Base-by-base conservation (phyloP, 2,113 vertebrate species). In the Excalfactoria chinensis region DNA sequence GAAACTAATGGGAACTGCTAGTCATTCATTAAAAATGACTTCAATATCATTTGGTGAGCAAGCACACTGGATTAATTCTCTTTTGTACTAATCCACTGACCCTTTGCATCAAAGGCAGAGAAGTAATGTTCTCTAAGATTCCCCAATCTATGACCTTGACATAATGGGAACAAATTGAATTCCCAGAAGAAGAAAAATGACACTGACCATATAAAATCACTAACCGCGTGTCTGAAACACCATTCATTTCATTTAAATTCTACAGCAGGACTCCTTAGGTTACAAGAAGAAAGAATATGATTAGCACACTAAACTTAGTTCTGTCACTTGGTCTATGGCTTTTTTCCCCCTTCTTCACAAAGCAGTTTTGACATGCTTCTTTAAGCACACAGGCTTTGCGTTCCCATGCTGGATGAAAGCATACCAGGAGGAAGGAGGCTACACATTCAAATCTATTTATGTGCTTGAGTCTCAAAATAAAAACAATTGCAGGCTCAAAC, bases 41-140 rank as follows among this genome's bases (percentile, higher is more conserved):
- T 96, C 97, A 97, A 96, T 96, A 96, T 96, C 77, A 58, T 95
- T 97, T 96, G 96, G 96, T 94, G 97, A 97, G 95, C 22, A 9
- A 66, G 93, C 88, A 91, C 93, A 95, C 88, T 94, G 95, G 95
- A 97, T 98, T 98, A 97, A 98, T 97, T 96, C 91, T 94, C 86
- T 78, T 98, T 98, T 98, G 97, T 98, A 92, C 92, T 96, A 97
- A 97, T 93, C 96, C 97, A 95, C 34, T 98, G 97, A 98, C 97
- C 96, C 96, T 96, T 97, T 90, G 93, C 97, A 97, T 97, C 97
- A 98, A 97, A 98, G 95, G 93, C 95, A 97, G 89, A 95, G 91
- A 89, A 96, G 68, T 88, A 97, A 95, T 86, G 90, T 96, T 96
- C 94, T 89, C 87, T 90, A 77, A 93, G 95, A 97, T 97, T 96